Base-by-base conservation (phyloP, 2,113 vertebrate genomes). In the Halichoeres trimaculatus region DNA sequence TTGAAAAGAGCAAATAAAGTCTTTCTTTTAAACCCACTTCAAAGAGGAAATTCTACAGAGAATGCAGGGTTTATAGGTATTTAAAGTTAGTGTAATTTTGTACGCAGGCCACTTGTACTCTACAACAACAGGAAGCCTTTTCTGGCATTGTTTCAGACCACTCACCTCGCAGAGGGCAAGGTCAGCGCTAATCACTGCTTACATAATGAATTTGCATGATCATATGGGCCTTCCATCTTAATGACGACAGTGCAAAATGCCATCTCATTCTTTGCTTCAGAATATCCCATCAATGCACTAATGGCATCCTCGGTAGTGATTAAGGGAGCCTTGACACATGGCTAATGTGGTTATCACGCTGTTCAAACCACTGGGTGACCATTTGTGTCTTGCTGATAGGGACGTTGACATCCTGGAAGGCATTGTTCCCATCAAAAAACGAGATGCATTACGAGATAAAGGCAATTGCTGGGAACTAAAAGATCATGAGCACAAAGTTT, bases 271-370 rank as follows among this genome's bases (percentile, higher is more conserved):
- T 73, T 86, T 62, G 83, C 86, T 79, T 79, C 51, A 52, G 40
- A 91, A 82, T 86, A 79, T 74, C 74, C 86, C 83, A 87, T 90
- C 79, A 87, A 71, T 59, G 85, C 81, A 72, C 79, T 91, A 89
- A 81, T 86, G 76, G 61, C 81, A 56, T 83, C 76, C 78, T 80
- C 78, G 62, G 78, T 72, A 80, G 88, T 85, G 83, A 91, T 91
- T 90, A 90, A 83, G 87, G 72, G 83, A 85, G 80, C 80, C 79
- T 80, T 88, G 88, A 88, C 89, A 90, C 90, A 90, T 90, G 83
- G 90, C 86, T 92, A 90, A 90, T 90, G 90, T 84, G 82, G 66
- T 85, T 80, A 86, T 89, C 85, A 84, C 61, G 75, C 86, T 88
- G 87, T 88, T 90, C 78, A 86, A 91, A 89, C 74, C 87, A 75